Evolutionary conservation across 2,888 invertebrate species (phyloP).

Genomic region (Rhamnusium bicolor): DNA sequence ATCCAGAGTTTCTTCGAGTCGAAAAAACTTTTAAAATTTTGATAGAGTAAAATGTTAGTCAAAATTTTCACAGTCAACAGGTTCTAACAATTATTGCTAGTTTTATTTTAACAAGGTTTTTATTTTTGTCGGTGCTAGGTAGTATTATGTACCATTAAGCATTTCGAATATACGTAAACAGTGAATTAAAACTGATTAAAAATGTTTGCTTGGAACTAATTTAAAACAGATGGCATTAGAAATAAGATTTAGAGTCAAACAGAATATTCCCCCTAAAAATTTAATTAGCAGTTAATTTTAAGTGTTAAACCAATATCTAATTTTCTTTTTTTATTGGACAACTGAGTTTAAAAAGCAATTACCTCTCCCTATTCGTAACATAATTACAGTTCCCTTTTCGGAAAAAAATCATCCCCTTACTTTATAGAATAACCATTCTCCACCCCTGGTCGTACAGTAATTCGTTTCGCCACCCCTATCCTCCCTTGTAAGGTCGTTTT

Average conservation of each 20-base stretch:
- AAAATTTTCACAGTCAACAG: too few species aligned
- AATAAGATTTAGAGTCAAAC: slow-evolving; percentile 12
- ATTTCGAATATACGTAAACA: too few species aligned
- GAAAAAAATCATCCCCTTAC: slow-evolving; percentile 59
- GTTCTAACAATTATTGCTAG: too few species aligned
- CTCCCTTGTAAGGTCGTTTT: slow-evolving; percentile 31
- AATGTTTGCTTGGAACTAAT: neutral
- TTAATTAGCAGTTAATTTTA: slow-evolving; percentile 51
- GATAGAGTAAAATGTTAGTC: too few species aligned
- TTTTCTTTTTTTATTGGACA: slow-evolving; percentile 56
- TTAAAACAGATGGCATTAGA: neutral
- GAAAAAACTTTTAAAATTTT: too few species aligned
- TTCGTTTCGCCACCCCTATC: slow-evolving; percentile 34
- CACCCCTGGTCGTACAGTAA: slow-evolving; percentile 31
- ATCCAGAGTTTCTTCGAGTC: too few species aligned
- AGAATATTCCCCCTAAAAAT: slow-evolving; percentile 51
- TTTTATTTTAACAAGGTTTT: too few species aligned
- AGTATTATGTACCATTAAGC: too few species aligned
- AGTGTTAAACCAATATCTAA: slow-evolving; percentile 47
- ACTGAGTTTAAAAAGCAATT: slow-evolving; percentile 70
- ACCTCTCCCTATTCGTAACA: slow-evolving; percentile 66
- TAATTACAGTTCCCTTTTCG: slow-evolving; percentile 66
- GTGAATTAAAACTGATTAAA: neutral
- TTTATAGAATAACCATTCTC: slow-evolving; percentile 31
- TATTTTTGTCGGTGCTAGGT: too few species aligned